Evolutionary conservation across 1,140 invertebrate genomes (phyloP).

Genomic region (Trichoplusia ni): DNA sequence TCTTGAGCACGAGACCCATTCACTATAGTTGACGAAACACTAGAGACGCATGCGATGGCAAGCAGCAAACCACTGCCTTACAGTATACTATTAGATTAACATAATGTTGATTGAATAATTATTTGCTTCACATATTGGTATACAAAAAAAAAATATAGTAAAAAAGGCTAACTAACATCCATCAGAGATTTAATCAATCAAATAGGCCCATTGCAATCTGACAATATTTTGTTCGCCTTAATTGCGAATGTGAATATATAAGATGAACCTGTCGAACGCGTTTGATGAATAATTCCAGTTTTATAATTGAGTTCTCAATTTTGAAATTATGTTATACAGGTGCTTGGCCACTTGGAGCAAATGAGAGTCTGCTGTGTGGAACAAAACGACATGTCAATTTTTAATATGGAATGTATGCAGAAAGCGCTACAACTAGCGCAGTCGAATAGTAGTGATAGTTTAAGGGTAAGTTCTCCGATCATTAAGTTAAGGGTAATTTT

Average conservation of each 20-base stretch:
- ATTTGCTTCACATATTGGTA: no score
- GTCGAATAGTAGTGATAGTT: conserved; percentile 89
- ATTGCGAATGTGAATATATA: background rate
- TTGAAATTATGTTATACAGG: conserved; percentile 78
- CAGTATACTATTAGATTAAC: background rate
- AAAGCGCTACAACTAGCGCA: conserved; percentile 91
- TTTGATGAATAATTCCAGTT: background rate
- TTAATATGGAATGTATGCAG: conserved; percentile 93
- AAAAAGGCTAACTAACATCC: no score
- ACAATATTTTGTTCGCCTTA: no score
- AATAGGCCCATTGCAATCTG: no score
- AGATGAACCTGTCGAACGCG: background rate
- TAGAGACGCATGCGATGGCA: background rate
- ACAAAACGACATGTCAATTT: conserved; percentile 84
- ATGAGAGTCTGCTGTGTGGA: conserved; percentile 88
- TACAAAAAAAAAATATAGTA: no score
- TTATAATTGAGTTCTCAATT: background rate
- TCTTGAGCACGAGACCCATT: background rate
- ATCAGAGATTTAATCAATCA: no score
- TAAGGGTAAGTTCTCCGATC: conserved; percentile 80
- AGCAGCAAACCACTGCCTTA: background rate
- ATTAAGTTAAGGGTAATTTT: no score
- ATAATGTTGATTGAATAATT: background rate
- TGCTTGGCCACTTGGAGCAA: conserved; percentile 95
- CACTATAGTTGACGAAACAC: conserved; percentile 1